These are phyloP conservation scores for Babyrousa celebensis DNA, from an alignment of 2,797 vertebrate species.

Conservation along the genomic window DNA sequence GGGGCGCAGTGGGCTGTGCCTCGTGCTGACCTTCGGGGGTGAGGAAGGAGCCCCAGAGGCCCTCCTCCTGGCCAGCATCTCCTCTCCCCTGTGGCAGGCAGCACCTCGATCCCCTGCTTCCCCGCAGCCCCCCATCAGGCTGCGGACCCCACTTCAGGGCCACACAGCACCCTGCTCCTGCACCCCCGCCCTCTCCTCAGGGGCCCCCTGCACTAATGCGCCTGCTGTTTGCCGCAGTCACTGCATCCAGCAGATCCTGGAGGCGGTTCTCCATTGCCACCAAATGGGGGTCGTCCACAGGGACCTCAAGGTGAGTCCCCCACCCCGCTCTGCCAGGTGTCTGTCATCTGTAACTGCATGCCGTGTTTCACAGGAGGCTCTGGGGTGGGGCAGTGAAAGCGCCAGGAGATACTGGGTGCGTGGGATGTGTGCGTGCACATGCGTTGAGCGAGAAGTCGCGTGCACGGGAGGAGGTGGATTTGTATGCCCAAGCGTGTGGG, in stretches of 20 bases:
- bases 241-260: slow-evolving; percentile 99
- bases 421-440: not conserved
- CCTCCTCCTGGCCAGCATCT: not conserved
- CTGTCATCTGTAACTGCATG: slow-evolving; percentile 63
- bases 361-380: not conserved
- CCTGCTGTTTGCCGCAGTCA: slow-evolving; percentile 95
- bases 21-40: too few relatives aligned
- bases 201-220: slow-evolving; percentile 85
- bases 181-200: slow-evolving; percentile 45
- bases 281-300: slow-evolving; percentile 99
- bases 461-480: not conserved
- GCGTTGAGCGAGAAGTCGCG: too few relatives aligned
- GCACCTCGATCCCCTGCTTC: not conserved
- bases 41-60: not conserved
- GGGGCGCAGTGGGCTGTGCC: not conserved
- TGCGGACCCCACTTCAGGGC: not conserved
- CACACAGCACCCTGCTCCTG: slow-evolving; percentile 27
- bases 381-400: not conserved
- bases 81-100: not conserved
- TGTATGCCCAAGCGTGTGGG: too few relatives aligned
- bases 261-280: slow-evolving; percentile 98
- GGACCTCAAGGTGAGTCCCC: slow-evolving; percentile 93
- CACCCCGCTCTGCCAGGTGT: not conserved
- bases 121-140: not conserved
- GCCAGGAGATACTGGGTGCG: not conserved